A percentile compares a stretch with the other conserved stretches of the same genome.
Evolutionary conservation across 2,888 invertebrate genomes (phyloP).

Genomic region (Lasioglossum vierecki): DNA sequence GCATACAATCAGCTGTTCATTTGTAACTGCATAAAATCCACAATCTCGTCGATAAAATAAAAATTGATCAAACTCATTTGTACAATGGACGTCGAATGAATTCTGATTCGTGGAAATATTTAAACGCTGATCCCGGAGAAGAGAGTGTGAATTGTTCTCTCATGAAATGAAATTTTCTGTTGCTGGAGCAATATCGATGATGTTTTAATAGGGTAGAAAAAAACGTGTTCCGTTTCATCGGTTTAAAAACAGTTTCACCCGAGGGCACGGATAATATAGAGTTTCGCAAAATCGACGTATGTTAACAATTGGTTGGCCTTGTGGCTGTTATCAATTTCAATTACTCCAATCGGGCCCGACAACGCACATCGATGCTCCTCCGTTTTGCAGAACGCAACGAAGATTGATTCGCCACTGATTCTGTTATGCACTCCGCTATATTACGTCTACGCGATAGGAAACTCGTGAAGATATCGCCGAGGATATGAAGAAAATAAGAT

Average conservation of each 20-base stretch:
- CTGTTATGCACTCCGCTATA: constrained; percentile 33
- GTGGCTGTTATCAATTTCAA: constrained; percentile 22
- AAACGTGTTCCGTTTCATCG: not conserved
- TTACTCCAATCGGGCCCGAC: constrained; percentile 28
- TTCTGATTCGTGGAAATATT: not conserved
- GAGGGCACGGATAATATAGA: not conserved
- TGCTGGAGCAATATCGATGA: not conserved
- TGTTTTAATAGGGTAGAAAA: not conserved
- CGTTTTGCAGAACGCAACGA: constrained; percentile 2
- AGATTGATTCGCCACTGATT: constrained; percentile 36
- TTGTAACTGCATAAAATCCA: not conserved
- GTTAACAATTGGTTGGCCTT: constrained; percentile 6
- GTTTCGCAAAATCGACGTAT: not conserved
- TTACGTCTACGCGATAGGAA: constrained; percentile 31
- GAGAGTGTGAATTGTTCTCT: not conserved
- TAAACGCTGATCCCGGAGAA: not conserved
- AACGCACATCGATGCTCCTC: constrained; percentile 9
- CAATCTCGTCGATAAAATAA: not conserved
- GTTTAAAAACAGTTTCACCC: not conserved
- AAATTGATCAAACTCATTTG: not conserved
- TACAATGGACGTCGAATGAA: not conserved
- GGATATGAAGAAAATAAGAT: constrained; percentile 1
- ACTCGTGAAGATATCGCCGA: constrained; percentile 29
- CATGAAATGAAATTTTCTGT: not conserved
- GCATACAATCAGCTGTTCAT: not conserved